A percentile compares a stretch with the other conserved stretches of the same genome.
These are phyloP conservation scores for Aleiodes alternator DNA, from an alignment of 2,888 invertebrate genomes.

Conservation along the genomic window DNA sequence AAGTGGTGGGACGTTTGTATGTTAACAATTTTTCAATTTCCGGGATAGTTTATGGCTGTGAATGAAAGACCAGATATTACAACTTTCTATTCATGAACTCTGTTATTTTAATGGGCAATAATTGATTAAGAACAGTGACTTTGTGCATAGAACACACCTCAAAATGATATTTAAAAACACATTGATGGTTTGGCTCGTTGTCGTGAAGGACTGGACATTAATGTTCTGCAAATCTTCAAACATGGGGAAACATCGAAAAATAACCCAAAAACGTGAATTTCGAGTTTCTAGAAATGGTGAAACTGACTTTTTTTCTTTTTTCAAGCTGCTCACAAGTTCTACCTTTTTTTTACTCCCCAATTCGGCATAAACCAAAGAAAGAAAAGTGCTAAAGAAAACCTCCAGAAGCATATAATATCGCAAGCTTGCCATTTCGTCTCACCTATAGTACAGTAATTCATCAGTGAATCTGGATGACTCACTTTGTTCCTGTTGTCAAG, in stretches of 20 bases:
- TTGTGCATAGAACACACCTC: constrained; percentile 34
- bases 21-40: constrained; percentile 40
- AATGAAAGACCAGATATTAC: constrained; percentile 22
- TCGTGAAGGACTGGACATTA: constrained; percentile 14
- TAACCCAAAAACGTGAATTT: too few relatives aligned
- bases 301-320: too few relatives aligned
- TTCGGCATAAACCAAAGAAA: background rate
- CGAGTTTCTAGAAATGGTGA: too few relatives aligned
- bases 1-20: constrained; percentile 14
- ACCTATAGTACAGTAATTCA: constrained; percentile 50
- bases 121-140: constrained; percentile 37
- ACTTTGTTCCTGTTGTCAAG: constrained; percentile 66
- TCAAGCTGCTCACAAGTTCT: too few relatives aligned
- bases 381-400: background rate
- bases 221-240: background rate
- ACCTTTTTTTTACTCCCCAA: too few relatives aligned
- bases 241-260: too few relatives aligned
- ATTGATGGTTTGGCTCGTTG: constrained; percentile 25
- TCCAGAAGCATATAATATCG: background rate
- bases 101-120: constrained; percentile 42
- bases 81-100: constrained; percentile 25
- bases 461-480: constrained; percentile 67
- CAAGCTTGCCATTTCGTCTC: background rate
- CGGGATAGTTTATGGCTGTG: constrained; percentile 38
- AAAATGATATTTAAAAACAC: constrained; percentile 40